Percentiles rank a stretch among this genome's conserved stretches.
Conservation (phyloP, 2,888 invertebrate species). For the Thymelicus acteon region DNA sequence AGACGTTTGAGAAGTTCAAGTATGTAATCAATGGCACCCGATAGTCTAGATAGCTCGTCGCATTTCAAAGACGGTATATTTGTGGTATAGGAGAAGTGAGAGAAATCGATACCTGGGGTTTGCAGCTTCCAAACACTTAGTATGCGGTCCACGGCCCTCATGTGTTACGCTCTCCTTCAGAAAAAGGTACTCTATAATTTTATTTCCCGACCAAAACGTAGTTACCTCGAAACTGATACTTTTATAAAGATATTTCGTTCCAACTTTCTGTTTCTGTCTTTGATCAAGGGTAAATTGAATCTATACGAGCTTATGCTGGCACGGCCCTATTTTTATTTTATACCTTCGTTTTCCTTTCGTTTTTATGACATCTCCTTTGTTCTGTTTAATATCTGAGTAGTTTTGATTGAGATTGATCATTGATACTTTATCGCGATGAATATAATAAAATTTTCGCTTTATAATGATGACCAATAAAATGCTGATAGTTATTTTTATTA, state of each 20-base stretch:
- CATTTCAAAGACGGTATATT: constrained; percentile 42
- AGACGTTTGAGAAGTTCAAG: constrained; percentile 13
- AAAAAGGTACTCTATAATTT: constrained; percentile 84
- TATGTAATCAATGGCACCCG: constrained; percentile 33
- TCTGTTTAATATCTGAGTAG: constrained; percentile 16
- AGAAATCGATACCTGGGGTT: constrained; percentile 69
- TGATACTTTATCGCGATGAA: background rate
- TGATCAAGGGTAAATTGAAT: constrained; percentile 60
- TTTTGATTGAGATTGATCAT: constrained; percentile 20
- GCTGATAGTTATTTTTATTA: background rate
- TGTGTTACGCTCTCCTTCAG: constrained; percentile 76
- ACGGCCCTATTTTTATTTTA: constrained; percentile 29
- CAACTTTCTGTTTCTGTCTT: constrained; percentile 57
- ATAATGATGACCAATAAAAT: background rate
- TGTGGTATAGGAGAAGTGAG: constrained; percentile 59
- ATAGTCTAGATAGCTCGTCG: constrained; percentile 28
- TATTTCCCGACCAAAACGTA: constrained; percentile 82
- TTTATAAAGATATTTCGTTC: constrained; percentile 63
- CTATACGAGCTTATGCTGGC: constrained; percentile 43
- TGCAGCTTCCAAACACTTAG: constrained; percentile 58
- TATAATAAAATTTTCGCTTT: background rate
- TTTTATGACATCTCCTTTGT: constrained; percentile 28
- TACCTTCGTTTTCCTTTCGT: constrained; percentile 33
- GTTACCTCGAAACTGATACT: constrained; percentile 79
- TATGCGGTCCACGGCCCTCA: constrained; percentile 68